These are phyloP conservation scores for Pangasius mekongensis DNA, from an alignment of 2,797 vertebrate species.

Conservation along the genomic window DNA sequence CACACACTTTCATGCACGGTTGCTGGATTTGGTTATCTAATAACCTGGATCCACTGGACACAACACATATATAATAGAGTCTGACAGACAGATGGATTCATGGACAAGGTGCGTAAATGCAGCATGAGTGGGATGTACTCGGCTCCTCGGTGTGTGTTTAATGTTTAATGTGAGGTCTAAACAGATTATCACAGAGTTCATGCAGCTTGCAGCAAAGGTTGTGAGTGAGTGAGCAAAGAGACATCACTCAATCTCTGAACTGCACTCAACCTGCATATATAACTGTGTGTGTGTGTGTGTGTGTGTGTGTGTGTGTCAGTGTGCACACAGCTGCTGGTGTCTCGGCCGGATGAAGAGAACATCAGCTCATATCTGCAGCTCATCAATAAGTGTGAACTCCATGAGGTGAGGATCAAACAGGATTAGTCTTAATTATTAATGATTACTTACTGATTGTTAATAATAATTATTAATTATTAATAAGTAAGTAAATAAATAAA, in stretches of 20 bases:
- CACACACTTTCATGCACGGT: neutral
- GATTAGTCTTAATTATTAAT: neutral
- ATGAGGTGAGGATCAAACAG: slow-evolving; percentile 81
- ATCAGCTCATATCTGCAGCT: slow-evolving; percentile 98
- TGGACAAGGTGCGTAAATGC: neutral
- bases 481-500: no score
- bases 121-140: neutral
- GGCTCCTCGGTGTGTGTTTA: neutral
- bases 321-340: slow-evolving; percentile 97
- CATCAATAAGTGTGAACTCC: slow-evolving; percentile 96
- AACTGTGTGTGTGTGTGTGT: neutral
- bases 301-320: slow-evolving; percentile 72
- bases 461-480: neutral
- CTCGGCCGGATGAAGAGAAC: slow-evolving; percentile 95
- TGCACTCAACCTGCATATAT: neutral
- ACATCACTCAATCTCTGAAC: neutral
- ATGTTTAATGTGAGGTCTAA: neutral
- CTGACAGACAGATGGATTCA: neutral
- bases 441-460: neutral
- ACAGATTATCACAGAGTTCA: neutral
- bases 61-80: neutral
- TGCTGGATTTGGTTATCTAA: neutral
- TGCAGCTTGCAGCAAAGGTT: neutral
- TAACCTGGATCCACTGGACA: neutral
- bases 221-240: neutral